Evolutionary conservation across 2,888 invertebrate genomes (phyloP).

Genomic region (Drosophila ezoana): DNA sequence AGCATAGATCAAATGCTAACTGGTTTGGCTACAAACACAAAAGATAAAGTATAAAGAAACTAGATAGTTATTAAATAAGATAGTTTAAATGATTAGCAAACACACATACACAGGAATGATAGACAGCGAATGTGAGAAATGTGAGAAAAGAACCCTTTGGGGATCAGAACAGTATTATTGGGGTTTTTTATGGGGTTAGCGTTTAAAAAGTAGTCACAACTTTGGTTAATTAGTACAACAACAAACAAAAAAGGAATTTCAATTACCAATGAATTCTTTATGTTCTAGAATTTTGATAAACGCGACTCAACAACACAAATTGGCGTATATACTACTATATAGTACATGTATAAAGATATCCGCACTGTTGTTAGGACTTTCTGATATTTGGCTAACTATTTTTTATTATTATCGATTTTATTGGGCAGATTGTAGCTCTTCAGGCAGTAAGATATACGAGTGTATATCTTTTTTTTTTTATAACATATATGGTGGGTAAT

Average conservation of each 20-base stretch:
- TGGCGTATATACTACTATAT: constrained; percentile 35
- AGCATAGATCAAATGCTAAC: constrained; percentile 82
- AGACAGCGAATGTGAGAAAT: constrained; percentile 18
- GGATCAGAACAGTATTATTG: constrained; percentile 4
- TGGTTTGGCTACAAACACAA: constrained; percentile 71
- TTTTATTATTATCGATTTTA: constrained; percentile 13
- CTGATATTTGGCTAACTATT: constrained; percentile 39
- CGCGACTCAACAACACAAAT: constrained; percentile 58
- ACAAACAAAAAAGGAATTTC: constrained; percentile 57
- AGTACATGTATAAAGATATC: constrained; percentile 56
- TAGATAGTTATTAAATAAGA: constrained; percentile 25
- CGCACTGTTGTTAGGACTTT: constrained; percentile 25
- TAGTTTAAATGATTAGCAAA: constrained; percentile 17
- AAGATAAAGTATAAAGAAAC: constrained; percentile 24
- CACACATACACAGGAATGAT: constrained; percentile 17
- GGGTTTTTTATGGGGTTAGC: constrained; percentile 33
- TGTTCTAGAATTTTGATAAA: constrained; percentile 71
- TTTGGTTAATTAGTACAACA: constrained; percentile 53
- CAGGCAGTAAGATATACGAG: constrained; percentile 44
- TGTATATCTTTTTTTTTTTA: constrained; percentile 11
- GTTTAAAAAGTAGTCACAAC: constrained; percentile 35
- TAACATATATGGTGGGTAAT: constrained; percentile 51
- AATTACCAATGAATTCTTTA: constrained; percentile 71
- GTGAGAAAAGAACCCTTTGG: constrained; percentile 14
- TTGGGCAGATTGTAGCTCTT: constrained; percentile 43